Evolutionary conservation across 2,888 invertebrate genomes (phyloP), one percentile per base, ranked within the genome.

Genomic region (Andrena camellia): DNA sequence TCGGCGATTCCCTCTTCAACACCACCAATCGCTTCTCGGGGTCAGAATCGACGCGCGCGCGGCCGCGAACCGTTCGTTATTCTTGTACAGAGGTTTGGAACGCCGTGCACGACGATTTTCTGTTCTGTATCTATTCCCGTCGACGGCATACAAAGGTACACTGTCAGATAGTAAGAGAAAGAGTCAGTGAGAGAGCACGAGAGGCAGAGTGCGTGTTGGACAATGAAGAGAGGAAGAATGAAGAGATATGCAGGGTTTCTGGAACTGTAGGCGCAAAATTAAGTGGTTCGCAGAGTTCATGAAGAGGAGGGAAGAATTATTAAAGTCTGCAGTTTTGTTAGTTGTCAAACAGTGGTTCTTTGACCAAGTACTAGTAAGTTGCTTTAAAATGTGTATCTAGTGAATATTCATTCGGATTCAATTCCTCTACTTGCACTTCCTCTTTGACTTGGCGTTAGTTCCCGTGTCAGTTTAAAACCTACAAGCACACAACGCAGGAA

Each of bases 71-170:
- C 78, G 75, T 86, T 88, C 75, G 82, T 80, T 78, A 88, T 83
- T 78, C 81, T 72, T 87, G 85, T 90, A 89, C 83, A 87, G 81
- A 87, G 59, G 52, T 85, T 74, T 74, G 69, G 76, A 81, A 82
- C 84, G 84, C 86, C 85, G 84, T 59, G 75, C 50, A 87, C 88
- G 91, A 91, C 90, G 85, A 92, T 90, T 92, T 91, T 81, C 90
- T 75, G 86, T 93, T 93, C 92, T 93, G 89, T 92, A 92, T 90
- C 90, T 89, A 89, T 78, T 57, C 81, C 85, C 84, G 89, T 90
- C 89, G 88, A 85, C 87, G 79, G 87, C 81, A 86, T 73, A 78
- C 76, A 83, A 74, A 76, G 60, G 42, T 78, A 81, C 74, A 84
- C 74, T 81, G 62, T 69, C 69, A 57, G 64, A 73, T 64, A 73